These are phyloP conservation scores for Magallana ariakensis DNA, from an alignment of 1,140 invertebrate genomes.

Conservation along the genomic window DNA sequence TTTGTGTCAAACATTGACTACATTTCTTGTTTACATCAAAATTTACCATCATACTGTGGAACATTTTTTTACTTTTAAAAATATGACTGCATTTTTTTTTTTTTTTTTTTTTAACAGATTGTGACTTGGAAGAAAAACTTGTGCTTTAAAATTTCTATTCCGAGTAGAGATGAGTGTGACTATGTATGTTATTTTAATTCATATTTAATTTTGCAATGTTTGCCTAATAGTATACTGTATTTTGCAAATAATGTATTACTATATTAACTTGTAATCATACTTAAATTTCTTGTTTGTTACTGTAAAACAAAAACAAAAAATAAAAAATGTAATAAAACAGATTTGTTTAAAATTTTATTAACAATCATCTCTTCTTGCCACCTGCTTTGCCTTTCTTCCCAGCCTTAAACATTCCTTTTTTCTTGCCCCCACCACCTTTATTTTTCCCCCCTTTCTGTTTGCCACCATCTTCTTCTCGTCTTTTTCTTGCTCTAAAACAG, in stretches of 20 bases:
- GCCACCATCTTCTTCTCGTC: background rate
- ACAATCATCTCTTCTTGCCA: constrained; percentile 1
- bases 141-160: too few relatives aligned
- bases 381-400: constrained; percentile 13
- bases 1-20: background rate
- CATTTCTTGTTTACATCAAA: background rate
- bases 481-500: constrained; percentile 6
- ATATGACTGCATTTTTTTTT: too few relatives aligned
- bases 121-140: too few relatives aligned
- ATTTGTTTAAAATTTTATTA: background rate
- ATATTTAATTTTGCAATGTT: too few relatives aligned
- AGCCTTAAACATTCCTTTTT: background rate
- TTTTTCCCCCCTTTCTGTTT: constrained; percentile 17
- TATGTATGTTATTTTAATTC: too few relatives aligned
- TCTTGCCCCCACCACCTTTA: constrained; percentile 13
- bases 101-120: too few relatives aligned
- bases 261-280: too few relatives aligned
- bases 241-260: too few relatives aligned
- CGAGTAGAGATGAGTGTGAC: too few relatives aligned
- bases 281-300: background rate
- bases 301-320: background rate
- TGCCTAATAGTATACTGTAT: too few relatives aligned
- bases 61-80: too few relatives aligned
- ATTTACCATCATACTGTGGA: too few relatives aligned
- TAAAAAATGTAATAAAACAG: background rate